phyloP scores from a whole-genome alignment of 1,140 invertebrate genomes.

The Drosophila chauvacae region DNA sequence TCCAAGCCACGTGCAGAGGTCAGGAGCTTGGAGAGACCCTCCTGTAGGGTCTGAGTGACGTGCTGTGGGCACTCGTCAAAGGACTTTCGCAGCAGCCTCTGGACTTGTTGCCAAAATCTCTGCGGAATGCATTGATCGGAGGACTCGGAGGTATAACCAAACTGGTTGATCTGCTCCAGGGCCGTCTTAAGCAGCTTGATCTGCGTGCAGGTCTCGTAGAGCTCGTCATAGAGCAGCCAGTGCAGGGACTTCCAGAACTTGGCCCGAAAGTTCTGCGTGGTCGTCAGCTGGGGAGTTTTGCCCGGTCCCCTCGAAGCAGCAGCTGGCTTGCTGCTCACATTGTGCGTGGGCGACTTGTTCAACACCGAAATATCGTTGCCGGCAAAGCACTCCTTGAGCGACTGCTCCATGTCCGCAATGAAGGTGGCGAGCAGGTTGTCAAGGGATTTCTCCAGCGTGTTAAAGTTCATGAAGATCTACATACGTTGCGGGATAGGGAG shows the following conservation, averaged over 20 bases:
- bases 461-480: constrained; percentile 83
- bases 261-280: constrained; percentile 89
- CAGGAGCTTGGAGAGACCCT: constrained; percentile 85
- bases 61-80: constrained; percentile 77
- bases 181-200: constrained; percentile 85
- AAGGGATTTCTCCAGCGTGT: constrained; percentile 76
- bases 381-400: constrained; percentile 82
- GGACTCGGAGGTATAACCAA: constrained; percentile 59
- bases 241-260: constrained; percentile 92
- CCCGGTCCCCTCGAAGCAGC: constrained; percentile 87
- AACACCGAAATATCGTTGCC: constrained; percentile 82
- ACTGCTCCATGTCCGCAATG: constrained; percentile 78
- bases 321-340: constrained; percentile 32
- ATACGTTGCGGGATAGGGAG: neutral
- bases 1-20: constrained; percentile 81
- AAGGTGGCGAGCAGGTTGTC: constrained; percentile 79
- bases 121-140: constrained; percentile 70
- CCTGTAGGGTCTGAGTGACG: constrained; percentile 85
- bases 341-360: constrained; percentile 58
- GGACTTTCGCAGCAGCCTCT: constrained; percentile 70
- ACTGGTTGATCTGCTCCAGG: constrained; percentile 77
- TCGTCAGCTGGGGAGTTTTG: constrained; percentile 87
- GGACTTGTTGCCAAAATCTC: constrained; percentile 72
- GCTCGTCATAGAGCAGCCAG: constrained; percentile 89
- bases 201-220: constrained; percentile 89